phyloP scores from a whole-genome alignment of 2,888 invertebrate genomes.

The Hetaerina titia region DNA sequence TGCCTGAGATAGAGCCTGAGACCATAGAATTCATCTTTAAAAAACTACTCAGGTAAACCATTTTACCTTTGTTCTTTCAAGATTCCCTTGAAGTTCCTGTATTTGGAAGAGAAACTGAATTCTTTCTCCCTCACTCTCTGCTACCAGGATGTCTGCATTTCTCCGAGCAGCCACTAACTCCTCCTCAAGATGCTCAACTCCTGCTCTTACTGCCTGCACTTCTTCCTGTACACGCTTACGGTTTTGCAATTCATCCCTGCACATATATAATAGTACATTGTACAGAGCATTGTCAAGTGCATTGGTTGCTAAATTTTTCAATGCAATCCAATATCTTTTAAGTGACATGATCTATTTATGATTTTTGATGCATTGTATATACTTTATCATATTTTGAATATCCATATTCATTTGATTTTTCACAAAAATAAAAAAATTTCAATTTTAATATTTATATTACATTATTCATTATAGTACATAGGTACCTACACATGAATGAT shows the following conservation, averaged over 20 bases:
- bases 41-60: not conserved
- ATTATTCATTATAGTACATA: too few relatives aligned
- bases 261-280: too few relatives aligned
- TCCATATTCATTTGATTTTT: too few relatives aligned
- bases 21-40: not conserved
- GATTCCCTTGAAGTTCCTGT: not conserved
- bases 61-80: conserved; percentile 30
- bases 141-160: not conserved
- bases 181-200: conserved; percentile 19
- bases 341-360: too few relatives aligned
- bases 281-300: too few relatives aligned
- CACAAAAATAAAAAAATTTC: too few relatives aligned
- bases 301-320: too few relatives aligned
- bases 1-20: not conserved
- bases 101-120: not conserved
- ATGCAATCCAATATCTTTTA: too few relatives aligned
- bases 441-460: too few relatives aligned
- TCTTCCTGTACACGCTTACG: conserved; percentile 1
- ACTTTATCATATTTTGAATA: too few relatives aligned
- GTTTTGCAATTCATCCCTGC: not conserved
- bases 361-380: too few relatives aligned
- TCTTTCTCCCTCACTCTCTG: not conserved
- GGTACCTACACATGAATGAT: too few relatives aligned
- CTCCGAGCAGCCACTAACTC: not conserved
- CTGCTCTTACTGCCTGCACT: not conserved